Percentiles rank a stretch among this genome's conserved stretches.
Conservation (phyloP, 2,888 invertebrate species). For the Calliphora vomitoria region DNA sequence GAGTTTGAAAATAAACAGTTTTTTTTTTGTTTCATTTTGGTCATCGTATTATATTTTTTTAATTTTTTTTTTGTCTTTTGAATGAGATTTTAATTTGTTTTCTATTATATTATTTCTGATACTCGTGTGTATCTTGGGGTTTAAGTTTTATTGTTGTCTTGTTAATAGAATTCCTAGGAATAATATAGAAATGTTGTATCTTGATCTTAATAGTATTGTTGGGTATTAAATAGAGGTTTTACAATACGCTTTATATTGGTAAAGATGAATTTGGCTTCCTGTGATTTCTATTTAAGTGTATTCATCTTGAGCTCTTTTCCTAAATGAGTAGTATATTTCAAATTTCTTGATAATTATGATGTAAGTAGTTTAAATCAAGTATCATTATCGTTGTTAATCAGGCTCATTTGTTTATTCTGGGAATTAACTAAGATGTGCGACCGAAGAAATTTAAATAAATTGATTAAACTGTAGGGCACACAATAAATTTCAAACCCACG, state of each 20-base stretch:
- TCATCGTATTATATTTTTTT: conserved; percentile 15
- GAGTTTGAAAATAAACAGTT: conserved; percentile 42
- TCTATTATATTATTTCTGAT: conserved; percentile 7
- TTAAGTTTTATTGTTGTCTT: conserved; percentile 32
- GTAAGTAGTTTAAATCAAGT: conserved; percentile 36
- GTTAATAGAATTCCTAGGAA: conserved; percentile 36
- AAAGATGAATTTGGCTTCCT: conserved; percentile 17
- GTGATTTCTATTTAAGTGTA: not conserved
- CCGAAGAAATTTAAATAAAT: not conserved
- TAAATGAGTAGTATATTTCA: conserved; percentile 20
- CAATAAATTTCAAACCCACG: not conserved
- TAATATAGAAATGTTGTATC: not conserved
- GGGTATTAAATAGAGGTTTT: not conserved
- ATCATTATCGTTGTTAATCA: conserved; percentile 38
- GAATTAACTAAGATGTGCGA: not conserved
- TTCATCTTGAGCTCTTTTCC: not conserved
- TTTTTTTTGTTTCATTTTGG: conserved; percentile 22
- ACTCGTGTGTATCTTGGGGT: not conserved
- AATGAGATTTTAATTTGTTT: conserved; percentile 47
- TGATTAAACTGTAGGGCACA: not conserved
- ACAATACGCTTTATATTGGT: not conserved
- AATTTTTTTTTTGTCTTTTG: conserved; percentile 1
- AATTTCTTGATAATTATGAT: conserved; percentile 31
- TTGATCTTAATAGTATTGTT: conserved; percentile 30
- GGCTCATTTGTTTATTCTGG: not conserved